These are phyloP conservation scores for Dinothrombium tinctorium DNA, from an alignment of 1,140 invertebrate genomes.

Conservation along the genomic window DNA sequence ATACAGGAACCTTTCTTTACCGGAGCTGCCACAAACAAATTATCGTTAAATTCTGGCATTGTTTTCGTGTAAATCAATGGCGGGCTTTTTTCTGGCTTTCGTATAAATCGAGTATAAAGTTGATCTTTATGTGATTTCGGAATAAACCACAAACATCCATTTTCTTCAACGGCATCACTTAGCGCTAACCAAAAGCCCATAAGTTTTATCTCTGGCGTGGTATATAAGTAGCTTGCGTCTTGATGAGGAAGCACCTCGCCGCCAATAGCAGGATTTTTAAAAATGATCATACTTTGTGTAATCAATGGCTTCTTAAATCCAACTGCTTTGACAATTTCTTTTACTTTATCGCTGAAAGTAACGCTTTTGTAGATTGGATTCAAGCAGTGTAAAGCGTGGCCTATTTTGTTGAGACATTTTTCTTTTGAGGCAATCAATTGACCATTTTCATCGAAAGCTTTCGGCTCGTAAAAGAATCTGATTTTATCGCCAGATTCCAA, in stretches of 20 bases:
- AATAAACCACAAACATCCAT: slow-evolving; percentile 79
- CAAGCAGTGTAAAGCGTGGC: too few relatives aligned
- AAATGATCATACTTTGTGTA: background rate
- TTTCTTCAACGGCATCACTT: slow-evolving; percentile 39
- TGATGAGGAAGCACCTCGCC: slow-evolving; percentile 39
- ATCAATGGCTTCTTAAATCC: background rate
- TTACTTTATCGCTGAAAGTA: background rate
- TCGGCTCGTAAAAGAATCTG: too few relatives aligned
- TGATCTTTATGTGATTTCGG: slow-evolving; percentile 46
- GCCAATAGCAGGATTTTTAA: background rate
- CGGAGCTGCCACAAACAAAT: background rate
- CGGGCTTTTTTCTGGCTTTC: background rate
- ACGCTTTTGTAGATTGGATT: background rate
- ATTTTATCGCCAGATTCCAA: too few relatives aligned
- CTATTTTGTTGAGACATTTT: too few relatives aligned
- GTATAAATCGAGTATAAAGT: background rate
- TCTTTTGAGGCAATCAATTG: too few relatives aligned
- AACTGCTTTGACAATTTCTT: background rate
- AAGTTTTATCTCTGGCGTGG: slow-evolving; percentile 20
- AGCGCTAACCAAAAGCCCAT: slow-evolving; percentile 28
- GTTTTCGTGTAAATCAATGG: background rate
- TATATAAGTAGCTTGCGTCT: slow-evolving; percentile 39
- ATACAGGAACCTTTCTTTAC: background rate
- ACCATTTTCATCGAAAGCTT: too few relatives aligned
- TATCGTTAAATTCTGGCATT: too few relatives aligned